Evolutionary conservation across 2,888 invertebrate genomes (phyloP), one percentile per base, ranked within the genome.

Genomic region (Perizoma affinitatum): DNA sequence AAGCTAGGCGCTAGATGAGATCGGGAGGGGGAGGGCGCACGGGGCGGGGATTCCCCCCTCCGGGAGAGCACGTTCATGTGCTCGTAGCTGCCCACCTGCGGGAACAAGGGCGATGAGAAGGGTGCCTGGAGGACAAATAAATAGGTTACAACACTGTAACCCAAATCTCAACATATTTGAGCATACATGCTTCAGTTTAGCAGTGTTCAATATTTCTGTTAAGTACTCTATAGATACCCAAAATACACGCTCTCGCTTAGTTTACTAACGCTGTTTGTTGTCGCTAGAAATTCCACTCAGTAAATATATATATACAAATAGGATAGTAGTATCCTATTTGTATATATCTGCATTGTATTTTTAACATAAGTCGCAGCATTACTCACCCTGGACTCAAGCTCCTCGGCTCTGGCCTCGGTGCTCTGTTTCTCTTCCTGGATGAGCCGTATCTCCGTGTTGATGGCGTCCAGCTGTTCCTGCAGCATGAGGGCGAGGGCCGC

Each of bases 401-500:
- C 99, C 90, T 99, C 99, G 0, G 99, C 99, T 48, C 99, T 90
- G 5, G 98, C 98, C 88, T 99, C 99, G 0, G 99, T 98, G 85
- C 95, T 97, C 88, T 98, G 98, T 84, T 99, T 99, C 90, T 99
- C 99, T 90, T 98, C 98, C 94, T 99, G 97, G 44, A 95, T 95
- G 84, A 95, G 92, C 5, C 94, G 94, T 78, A 99, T 99, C 94
- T 99, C 99, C 78, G 99, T 99, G 93, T 99, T 99, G 87, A 99
- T 99, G 80, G 99, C 99, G 93, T 99, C 99, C 68, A 99, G 93
- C 88, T 99, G 99, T 80, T 99, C 99, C 87, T 99, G 99, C 74
- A 99, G 94, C 98, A 99, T 99, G 84, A 99, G 95, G 49, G 99
- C 99, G 69, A 99, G 93, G 0, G 99, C 98, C 80, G 99, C 99